Base-by-base conservation (phyloP, 1,140 invertebrate genomes). In the Musca vetustissima region DNA sequence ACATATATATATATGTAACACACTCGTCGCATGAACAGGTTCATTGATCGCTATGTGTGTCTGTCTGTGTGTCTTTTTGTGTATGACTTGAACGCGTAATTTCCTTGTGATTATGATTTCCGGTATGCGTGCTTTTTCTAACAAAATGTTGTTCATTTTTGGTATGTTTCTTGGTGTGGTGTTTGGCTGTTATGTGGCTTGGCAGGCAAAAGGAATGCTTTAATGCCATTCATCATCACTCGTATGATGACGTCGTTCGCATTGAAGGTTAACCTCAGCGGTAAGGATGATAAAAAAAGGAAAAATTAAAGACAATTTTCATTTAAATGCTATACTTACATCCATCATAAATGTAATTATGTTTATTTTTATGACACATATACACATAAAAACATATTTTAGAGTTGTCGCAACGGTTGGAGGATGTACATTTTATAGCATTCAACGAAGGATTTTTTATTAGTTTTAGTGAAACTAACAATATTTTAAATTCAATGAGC, bases 81-180 rank as follows among this genome's bases (percentile, higher is more conserved):
- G 36, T 43, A 61, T 61, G 57, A 61, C 57, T 61, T 61, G 57
- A 61, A 61, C 57, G 57, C 67, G 47, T 68, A 68, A 64, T 68
- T 68, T 68, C 67, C 67, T 57, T 61, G 59, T 68, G 67, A 68
- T 64, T 61, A 68, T 61, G 55, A 61, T 68, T 64, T 68, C 67
- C 67, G 67, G 67, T 68, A 68, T 64, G 55, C 55, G 55, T 68
- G 55, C 64, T 65, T 65, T 65, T 65, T 28, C 13, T 49, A 57
- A 49, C 50, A 49, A 65, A 65, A 65, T 22, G 64, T 49, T 22
- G 64, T 24, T 49, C 28, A 17, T 1, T 4, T 22, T 0, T 49
- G 47, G 43, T 13, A 6, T 25, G 17, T 65, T 48, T 22, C 14
- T 22, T 21, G 15, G 64, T n/a, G 24, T 15, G 64, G 8, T 49